Evolutionary conservation across 2,113 vertebrate species (phyloP).

Genomic region (Stercorarius parasiticus): DNA sequence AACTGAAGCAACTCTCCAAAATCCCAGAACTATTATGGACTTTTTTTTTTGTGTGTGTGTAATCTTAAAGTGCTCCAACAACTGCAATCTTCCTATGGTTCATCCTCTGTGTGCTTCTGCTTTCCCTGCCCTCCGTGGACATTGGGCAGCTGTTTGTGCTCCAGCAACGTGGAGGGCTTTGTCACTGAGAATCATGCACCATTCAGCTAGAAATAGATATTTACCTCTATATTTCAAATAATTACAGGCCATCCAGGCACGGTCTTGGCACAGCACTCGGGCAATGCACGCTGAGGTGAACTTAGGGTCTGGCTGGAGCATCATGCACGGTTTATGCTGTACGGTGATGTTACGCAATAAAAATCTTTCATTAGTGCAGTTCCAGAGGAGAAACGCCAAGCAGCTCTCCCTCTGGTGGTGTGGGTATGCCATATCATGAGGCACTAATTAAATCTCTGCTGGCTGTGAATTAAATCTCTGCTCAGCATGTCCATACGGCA

Average conservation of each 20-base stretch:
- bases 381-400: rapidly evolving
- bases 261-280: background rate
- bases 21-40: rapidly evolving
- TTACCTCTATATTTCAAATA: background rate
- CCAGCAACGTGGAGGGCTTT: background rate
- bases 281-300: rapidly evolving
- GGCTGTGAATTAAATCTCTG: rapidly evolving
- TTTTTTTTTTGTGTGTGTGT: background rate
- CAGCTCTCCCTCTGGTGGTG: slow-evolving; percentile 29
- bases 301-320: background rate
- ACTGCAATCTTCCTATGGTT: background rate
- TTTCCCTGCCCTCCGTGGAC: background rate
- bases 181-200: background rate
- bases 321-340: rapidly evolving
- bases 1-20: background rate
- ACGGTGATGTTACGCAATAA: rapidly evolving
- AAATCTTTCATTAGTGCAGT: rapidly evolving
- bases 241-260: background rate
- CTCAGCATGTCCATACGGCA: rapidly evolving
- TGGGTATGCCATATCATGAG: rapidly evolving
- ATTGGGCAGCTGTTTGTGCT: background rate
- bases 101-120: rapidly evolving
- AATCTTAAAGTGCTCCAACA: background rate
- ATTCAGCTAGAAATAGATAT: background rate
- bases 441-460: background rate